Evolutionary conservation across 1,140 invertebrate species (phyloP).

Genomic region (Alviniconcha marisindica): DNA sequence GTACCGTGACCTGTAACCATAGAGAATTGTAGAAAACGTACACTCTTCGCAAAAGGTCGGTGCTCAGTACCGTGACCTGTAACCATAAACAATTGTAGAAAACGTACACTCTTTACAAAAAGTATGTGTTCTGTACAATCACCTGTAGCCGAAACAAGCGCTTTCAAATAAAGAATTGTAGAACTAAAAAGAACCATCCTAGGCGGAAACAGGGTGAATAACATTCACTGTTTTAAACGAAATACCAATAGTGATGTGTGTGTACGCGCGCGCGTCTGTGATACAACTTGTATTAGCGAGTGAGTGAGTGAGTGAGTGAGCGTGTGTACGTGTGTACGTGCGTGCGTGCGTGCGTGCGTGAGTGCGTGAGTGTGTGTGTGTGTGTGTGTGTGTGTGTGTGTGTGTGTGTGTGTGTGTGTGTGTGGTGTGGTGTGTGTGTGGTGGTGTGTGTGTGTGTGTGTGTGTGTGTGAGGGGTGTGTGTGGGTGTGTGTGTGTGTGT

Average conservation of each 20-base stretch:
- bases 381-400: no score
- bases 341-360: background rate
- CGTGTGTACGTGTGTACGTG: background rate
- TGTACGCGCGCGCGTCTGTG: background rate
- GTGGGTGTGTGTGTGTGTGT: no score
- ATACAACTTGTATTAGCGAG: no score
- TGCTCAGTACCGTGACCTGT: conserved; percentile 47
- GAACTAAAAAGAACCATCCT: background rate
- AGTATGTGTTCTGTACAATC: conserved; percentile 44
- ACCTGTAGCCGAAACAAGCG: conserved; percentile 31
- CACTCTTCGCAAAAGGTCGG: conserved; percentile 32
- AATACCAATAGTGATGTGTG: background rate
- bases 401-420: no score
- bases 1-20: conserved; percentile 43
- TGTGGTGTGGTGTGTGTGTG: no score
- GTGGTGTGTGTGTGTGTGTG: no score
- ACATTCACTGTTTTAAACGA: no score
- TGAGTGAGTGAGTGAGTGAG: background rate
- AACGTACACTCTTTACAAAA: conserved; percentile 18
- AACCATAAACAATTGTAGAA: background rate
- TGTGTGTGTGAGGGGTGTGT: no score
- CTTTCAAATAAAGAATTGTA: background rate
- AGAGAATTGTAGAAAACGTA: background rate
- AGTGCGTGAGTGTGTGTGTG: no score
- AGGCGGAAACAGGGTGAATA: no score